Evolutionary conservation across 2,888 invertebrate genomes (phyloP).

Genomic region (Omphaloscelis lunosa): DNA sequence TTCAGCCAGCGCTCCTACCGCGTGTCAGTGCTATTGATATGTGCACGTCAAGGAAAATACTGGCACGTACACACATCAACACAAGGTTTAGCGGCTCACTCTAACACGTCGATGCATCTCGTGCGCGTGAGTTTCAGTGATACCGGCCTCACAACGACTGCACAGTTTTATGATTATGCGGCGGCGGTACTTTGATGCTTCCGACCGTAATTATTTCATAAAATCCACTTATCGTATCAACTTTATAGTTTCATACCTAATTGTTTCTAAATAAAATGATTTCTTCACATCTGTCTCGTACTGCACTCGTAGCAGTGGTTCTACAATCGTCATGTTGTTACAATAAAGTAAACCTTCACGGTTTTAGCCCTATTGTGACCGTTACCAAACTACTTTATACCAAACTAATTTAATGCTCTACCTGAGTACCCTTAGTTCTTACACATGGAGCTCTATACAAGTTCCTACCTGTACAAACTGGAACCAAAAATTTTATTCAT

Average conservation of each 20-base stretch:
- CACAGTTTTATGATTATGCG: not conserved
- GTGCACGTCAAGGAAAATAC: not conserved
- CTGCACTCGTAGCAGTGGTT: not conserved
- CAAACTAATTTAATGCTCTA: not conserved
- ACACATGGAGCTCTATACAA: not conserved
- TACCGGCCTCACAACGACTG: not conserved
- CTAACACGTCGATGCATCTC: not conserved
- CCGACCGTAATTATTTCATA: slow-evolving; percentile 10
- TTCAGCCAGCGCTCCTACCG: not conserved
- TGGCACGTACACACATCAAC: not conserved
- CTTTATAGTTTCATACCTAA: not conserved
- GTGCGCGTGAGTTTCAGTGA: not conserved
- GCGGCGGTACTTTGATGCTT: slow-evolving; percentile 1
- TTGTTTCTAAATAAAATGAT: slow-evolving; percentile 2
- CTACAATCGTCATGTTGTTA: not conserved
- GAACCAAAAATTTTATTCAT: not conserved
- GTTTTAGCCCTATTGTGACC: not conserved
- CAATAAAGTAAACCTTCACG: not conserved
- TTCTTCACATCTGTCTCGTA: not conserved
- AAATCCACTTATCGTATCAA: slow-evolving; percentile 9
- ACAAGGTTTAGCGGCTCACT: no score
- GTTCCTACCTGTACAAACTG: not conserved
- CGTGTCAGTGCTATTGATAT: not conserved
- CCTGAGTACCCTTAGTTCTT: not conserved
- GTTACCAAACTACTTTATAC: not conserved